These are phyloP conservation scores for Vandiemenella viatica DNA, from an alignment of 2,888 invertebrate species.

Conservation along the genomic window DNA sequence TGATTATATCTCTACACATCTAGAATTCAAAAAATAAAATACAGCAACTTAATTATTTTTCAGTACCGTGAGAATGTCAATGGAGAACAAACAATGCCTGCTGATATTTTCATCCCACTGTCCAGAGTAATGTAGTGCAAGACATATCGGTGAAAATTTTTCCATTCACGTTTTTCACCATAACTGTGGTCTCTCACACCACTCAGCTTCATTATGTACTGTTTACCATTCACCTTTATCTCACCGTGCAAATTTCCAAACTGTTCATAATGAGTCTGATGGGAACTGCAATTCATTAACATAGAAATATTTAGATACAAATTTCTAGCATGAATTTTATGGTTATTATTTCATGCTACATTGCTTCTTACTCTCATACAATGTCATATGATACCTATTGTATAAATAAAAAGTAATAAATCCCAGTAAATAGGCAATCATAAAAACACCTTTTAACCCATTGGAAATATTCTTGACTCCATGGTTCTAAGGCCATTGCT, in stretches of 20 bases:
- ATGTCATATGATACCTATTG: slow-evolving; percentile 14
- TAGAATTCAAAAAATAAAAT: no score
- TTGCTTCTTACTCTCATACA: background rate
- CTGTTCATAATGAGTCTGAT: slow-evolving; percentile 65
- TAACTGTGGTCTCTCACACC: slow-evolving; percentile 55
- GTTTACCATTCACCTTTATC: slow-evolving; percentile 36
- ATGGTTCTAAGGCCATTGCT: slow-evolving; percentile 49
- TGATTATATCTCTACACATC: no score
- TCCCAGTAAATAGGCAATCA: background rate
- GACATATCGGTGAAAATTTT: slow-evolving; percentile 48
- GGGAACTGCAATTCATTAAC: slow-evolving; percentile 21
- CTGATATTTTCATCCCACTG: slow-evolving; percentile 51
- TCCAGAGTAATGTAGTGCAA: slow-evolving; percentile 52
- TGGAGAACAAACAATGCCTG: slow-evolving; percentile 51
- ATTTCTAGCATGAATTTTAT: background rate
- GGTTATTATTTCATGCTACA: no score
- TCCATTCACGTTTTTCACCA: slow-evolving; percentile 50
- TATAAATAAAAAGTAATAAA: background rate
- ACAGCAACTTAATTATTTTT: no score
- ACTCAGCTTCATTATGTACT: slow-evolving; percentile 36
- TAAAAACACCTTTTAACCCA: slow-evolving; percentile 40
- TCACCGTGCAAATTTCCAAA: slow-evolving; percentile 44
- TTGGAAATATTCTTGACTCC: slow-evolving; percentile 50
- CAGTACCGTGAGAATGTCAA: slow-evolving; percentile 41
- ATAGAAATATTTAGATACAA: background rate